These are phyloP conservation scores for Cyclina sinensis DNA, from an alignment of 1,140 invertebrate species.

Conservation along the genomic window DNA sequence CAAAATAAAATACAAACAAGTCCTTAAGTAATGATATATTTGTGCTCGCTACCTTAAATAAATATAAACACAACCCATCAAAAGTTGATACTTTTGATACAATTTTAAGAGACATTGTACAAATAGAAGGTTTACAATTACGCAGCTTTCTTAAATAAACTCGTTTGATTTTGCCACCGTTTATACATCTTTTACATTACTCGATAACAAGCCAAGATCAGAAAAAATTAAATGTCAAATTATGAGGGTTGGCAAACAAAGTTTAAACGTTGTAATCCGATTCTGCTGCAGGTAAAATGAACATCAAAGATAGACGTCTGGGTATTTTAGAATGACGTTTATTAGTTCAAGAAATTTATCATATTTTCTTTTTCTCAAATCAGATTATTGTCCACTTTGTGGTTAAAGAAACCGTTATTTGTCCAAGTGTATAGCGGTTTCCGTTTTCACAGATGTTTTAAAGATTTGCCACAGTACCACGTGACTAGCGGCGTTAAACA, in stretches of 20 bases:
- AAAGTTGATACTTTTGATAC: conserved; percentile 14
- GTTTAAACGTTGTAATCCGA: not conserved
- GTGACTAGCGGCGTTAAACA: no score
- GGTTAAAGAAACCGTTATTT: conserved; percentile 42
- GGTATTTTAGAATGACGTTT: not conserved
- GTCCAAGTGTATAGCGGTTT: conserved; percentile 4
- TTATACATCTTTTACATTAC: conserved; percentile 17
- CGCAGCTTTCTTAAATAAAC: conserved; percentile 10
- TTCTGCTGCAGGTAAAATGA: not conserved
- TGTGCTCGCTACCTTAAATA: conserved; percentile 7
- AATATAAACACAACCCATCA: conserved; percentile 18
- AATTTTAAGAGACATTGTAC: conserved; percentile 2
- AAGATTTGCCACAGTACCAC: not conserved
- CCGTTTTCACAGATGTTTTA: conserved; percentile 14
- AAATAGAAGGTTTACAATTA: conserved; percentile 21
- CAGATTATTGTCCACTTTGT: conserved; percentile 24
- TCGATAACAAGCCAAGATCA: not conserved
- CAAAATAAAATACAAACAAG: conserved; percentile 62
- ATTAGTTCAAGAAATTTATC: conserved; percentile 10
- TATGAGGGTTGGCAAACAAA: conserved; percentile 1
- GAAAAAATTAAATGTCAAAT: not conserved
- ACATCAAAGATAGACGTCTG: not conserved
- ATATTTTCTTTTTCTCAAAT: conserved; percentile 10
- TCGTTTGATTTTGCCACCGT: not conserved
- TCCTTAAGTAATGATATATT: conserved; percentile 51